phyloP scores from a whole-genome alignment of 2,888 invertebrate species.

The Tromatobia lineatoria region DNA sequence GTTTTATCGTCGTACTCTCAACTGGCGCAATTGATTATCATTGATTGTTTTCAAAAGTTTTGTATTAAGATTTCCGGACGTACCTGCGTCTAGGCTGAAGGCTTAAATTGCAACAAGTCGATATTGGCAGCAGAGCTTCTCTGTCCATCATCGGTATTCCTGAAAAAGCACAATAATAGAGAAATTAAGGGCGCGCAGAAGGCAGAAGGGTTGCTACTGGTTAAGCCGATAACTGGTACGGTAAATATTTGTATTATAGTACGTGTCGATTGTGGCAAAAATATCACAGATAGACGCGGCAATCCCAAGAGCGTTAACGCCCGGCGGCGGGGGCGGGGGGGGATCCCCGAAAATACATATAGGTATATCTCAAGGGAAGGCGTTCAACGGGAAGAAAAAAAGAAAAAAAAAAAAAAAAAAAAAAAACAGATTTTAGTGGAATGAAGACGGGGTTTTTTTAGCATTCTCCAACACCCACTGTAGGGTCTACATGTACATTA shows the following conservation, averaged over 20 bases:
- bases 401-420: background rate
- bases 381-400: constrained; percentile 56
- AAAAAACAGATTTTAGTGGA: background rate
- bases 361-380: constrained; percentile 57
- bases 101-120: constrained; percentile 86
- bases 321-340: too few species aligned
- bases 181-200: constrained; percentile 20
- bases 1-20: too few species aligned
- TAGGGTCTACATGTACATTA: constrained; percentile 43
- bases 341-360: constrained; percentile 40
- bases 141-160: constrained; percentile 82
- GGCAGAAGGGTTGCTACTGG: constrained; percentile 58
- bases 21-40: too few species aligned
- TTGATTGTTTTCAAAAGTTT: background rate
- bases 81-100: constrained; percentile 76
- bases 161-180: constrained; percentile 48
- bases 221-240: constrained; percentile 58
- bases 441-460: constrained; percentile 8
- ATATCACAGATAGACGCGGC: constrained; percentile 37
- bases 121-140: constrained; percentile 86
- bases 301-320: constrained; percentile 16
- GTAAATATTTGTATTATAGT: constrained; percentile 64
- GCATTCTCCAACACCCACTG: constrained; percentile 7
- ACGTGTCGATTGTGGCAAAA: constrained; percentile 39
- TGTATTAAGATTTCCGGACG: constrained; percentile 19